These are phyloP conservation scores for Dasysyrphus albostriatus DNA, from an alignment of 2,888 invertebrate species.

Conservation along the genomic window DNA sequence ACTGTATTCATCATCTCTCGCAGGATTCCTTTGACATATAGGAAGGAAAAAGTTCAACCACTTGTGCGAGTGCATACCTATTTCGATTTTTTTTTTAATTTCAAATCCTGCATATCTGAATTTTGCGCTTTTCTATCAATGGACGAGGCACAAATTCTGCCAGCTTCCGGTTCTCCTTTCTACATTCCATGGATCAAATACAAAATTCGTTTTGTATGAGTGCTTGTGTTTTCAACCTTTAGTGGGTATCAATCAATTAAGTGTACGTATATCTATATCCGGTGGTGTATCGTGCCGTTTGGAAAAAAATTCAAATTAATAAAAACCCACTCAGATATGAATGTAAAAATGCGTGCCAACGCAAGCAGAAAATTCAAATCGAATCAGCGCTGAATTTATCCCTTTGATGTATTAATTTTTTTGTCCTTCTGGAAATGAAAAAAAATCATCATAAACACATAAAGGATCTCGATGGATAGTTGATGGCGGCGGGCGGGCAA, in stretches of 20 bases:
- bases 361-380: constrained; percentile 77
- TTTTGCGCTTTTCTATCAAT: constrained; percentile 51
- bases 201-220: constrained; percentile 1
- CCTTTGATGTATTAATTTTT: constrained; percentile 76
- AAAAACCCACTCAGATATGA: constrained; percentile 73
- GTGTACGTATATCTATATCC: constrained; percentile 26
- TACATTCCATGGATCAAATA: constrained; percentile 63
- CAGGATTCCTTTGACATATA: constrained; percentile 5
- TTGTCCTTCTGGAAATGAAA: constrained; percentile 44
- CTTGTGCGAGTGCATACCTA: constrained; percentile 67
- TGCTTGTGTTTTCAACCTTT: constrained; percentile 54
- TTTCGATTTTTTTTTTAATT: constrained; percentile 23
- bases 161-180: constrained; percentile 12
- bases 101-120: constrained; percentile 22
- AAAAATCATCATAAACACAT: constrained; percentile 31
- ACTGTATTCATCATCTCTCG: neutral
- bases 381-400: constrained; percentile 74
- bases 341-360: constrained; percentile 75
- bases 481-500: constrained; percentile 40
- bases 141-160: constrained; percentile 27
- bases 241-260: constrained; percentile 75
- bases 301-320: constrained; percentile 66
- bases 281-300: constrained; percentile 43
- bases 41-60: constrained; percentile 60
- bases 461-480: constrained; percentile 41